Conservation (phyloP, 1,140 invertebrate genomes). For the Habropoda laboriosa region DNA sequence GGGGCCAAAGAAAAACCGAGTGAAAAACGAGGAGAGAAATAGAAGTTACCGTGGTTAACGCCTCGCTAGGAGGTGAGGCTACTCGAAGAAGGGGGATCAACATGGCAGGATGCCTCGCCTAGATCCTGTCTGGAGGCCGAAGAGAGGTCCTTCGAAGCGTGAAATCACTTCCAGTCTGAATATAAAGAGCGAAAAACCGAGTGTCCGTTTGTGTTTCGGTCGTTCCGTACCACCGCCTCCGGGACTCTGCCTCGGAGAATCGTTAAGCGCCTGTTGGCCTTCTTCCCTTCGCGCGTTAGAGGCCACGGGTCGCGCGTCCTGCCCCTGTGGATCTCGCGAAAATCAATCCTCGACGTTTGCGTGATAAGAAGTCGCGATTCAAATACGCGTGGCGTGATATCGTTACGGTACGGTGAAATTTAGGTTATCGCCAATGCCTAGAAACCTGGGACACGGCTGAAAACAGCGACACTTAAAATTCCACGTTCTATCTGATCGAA, state of each 20-base stretch:
- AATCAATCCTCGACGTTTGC: background rate
- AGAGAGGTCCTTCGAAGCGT: slow-evolving; percentile 74
- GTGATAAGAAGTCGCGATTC: too few relatives aligned
- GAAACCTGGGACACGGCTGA: background rate
- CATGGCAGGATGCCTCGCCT: slow-evolving; percentile 78
- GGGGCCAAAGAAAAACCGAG: background rate
- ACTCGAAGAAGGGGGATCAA: slow-evolving; percentile 26
- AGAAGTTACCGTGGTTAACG: slow-evolving; percentile 20
- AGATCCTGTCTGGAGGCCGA: slow-evolving; percentile 77
- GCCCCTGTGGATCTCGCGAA: background rate
- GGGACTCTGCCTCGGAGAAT: slow-evolving; percentile 48
- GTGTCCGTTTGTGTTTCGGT: slow-evolving; percentile 67
- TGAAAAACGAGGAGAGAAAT: slow-evolving; percentile 3
- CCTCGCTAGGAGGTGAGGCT: slow-evolving; percentile 20
- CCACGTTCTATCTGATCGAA: slow-evolving; percentile 15
- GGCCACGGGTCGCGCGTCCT: slow-evolving; percentile 2
- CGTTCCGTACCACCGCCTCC: slow-evolving; percentile 66
- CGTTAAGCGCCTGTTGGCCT: slow-evolving; percentile 48
- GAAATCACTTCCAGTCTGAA: slow-evolving; percentile 78
- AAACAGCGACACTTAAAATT: slow-evolving; percentile 60
- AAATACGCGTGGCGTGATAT: background rate
- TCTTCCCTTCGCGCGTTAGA: slow-evolving; percentile 48
- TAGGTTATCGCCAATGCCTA: background rate
- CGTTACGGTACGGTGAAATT: background rate
- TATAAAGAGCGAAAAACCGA: slow-evolving; percentile 69